Percentiles rank a stretch among this genome's conserved stretches.
phyloP scores from a whole-genome alignment of 1,140 invertebrate species.

The Neodiprion pinetum region DNA sequence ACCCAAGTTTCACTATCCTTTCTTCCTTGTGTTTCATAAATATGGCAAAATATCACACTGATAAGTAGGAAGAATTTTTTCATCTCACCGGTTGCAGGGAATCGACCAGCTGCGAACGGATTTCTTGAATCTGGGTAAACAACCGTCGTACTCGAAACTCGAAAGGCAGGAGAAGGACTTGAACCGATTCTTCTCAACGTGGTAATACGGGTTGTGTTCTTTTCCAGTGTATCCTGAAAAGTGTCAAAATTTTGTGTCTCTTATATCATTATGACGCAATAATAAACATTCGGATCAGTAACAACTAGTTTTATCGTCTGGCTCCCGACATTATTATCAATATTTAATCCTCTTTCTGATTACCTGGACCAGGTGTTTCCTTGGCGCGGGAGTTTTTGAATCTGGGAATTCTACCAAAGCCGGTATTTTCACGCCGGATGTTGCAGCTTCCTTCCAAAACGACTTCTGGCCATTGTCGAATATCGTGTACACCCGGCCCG shows the following conservation, averaged over 20 bases:
- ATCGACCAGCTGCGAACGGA: slow-evolving; percentile 17
- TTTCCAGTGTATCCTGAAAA: slow-evolving; percentile 32
- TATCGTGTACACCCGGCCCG: slow-evolving; percentile 31
- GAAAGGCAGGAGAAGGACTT: slow-evolving; percentile 22
- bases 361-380: slow-evolving; percentile 36
- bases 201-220: slow-evolving; percentile 32
- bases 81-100: slow-evolving; percentile 28
- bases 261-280: not conserved
- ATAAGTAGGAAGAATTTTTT: too few relatives aligned
- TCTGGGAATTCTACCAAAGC: slow-evolving; percentile 28
- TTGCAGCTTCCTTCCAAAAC: slow-evolving; percentile 16
- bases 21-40: too few relatives aligned
- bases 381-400: slow-evolving; percentile 20
- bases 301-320: not conserved
- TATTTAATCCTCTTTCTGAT: not conserved
- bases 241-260: not conserved
- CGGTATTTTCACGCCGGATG: slow-evolving; percentile 10
- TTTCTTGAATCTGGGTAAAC: slow-evolving; percentile 25
- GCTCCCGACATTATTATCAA: not conserved
- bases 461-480: slow-evolving; percentile 32
- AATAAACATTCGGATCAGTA: not conserved
- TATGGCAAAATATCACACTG: too few relatives aligned
- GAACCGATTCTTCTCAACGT: slow-evolving; percentile 27
- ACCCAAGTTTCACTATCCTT: too few relatives aligned
- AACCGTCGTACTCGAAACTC: slow-evolving; percentile 36